Conservation (phyloP, 2,113 vertebrate species). For the Candoia aspera region DNA sequence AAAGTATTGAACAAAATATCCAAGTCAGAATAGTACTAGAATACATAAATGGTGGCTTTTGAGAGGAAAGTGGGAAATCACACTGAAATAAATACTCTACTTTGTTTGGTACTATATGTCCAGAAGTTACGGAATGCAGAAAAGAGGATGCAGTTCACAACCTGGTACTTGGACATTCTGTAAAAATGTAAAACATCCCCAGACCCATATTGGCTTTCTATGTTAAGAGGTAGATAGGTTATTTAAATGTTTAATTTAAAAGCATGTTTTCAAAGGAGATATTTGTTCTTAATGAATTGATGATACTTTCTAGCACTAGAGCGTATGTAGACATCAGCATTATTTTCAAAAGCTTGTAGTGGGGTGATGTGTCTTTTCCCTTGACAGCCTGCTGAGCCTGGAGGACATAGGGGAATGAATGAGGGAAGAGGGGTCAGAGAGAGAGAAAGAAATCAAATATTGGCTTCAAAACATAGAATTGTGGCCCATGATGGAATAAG, state of each 20-base stretch:
- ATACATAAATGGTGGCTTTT: not conserved
- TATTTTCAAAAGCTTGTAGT: not conserved
- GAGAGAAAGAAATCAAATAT: not conserved
- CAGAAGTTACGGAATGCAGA: not conserved
- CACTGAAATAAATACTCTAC: not conserved
- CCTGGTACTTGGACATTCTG: not conserved
- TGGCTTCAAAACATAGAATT: not conserved
- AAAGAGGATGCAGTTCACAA: not conserved
- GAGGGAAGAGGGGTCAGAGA: not conserved
- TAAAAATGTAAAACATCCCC: not conserved
- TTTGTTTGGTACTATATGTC: not conserved
- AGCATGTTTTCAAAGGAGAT: not conserved
- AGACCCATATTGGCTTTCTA: not conserved
- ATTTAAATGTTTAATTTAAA: not conserved
- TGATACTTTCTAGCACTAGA: not conserved
- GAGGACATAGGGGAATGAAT: not conserved
- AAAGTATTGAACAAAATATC: slow-evolving; percentile 26
- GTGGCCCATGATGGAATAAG: not conserved
- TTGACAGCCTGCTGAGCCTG: not conserved
- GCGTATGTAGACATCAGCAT: not conserved
- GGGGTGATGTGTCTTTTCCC: not conserved
- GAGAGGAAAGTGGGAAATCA: not conserved
- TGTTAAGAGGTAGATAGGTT: not conserved
- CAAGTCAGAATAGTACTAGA: not conserved
- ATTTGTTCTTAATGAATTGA: not conserved